Evolutionary conservation across 2,113 vertebrate genomes (phyloP).

Genomic region (Aramus guarauna): DNA sequence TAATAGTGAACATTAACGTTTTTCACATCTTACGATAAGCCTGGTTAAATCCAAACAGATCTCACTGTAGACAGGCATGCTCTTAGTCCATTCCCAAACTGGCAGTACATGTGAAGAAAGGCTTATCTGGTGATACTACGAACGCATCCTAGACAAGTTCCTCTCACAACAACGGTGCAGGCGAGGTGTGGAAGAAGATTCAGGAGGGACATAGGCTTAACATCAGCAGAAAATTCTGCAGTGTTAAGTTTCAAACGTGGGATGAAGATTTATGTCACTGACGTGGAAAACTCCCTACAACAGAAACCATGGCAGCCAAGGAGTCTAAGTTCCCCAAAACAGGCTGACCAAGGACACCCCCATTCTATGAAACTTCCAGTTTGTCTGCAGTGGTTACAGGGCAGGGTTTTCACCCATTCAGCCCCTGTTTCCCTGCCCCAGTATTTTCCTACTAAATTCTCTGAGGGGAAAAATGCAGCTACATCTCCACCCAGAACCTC

Average conservation of each 20-base stretch:
- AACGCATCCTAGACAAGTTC: fast-evolving
- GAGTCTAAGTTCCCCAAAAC: neutral
- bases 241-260: neutral
- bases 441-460: neutral
- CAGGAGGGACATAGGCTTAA: neutral
- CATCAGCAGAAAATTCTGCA: neutral
- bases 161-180: neutral
- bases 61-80: neutral
- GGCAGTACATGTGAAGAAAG: neutral
- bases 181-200: neutral
- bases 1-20: neutral
- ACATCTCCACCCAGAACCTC: neutral
- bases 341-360: neutral
- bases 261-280: neutral
- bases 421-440: neutral
- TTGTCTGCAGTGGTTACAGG: neutral
- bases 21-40: neutral
- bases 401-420: neutral
- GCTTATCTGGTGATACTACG: neutral
- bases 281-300: neutral
- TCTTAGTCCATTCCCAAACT: neutral
- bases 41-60: neutral
- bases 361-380: neutral
- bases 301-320: neutral
- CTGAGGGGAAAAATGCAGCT: neutral